A percentile compares a stretch with the other conserved stretches of the same genome.
phyloP scores from a whole-genome alignment of 2,888 invertebrate species.

The Ligdia adustata region DNA sequence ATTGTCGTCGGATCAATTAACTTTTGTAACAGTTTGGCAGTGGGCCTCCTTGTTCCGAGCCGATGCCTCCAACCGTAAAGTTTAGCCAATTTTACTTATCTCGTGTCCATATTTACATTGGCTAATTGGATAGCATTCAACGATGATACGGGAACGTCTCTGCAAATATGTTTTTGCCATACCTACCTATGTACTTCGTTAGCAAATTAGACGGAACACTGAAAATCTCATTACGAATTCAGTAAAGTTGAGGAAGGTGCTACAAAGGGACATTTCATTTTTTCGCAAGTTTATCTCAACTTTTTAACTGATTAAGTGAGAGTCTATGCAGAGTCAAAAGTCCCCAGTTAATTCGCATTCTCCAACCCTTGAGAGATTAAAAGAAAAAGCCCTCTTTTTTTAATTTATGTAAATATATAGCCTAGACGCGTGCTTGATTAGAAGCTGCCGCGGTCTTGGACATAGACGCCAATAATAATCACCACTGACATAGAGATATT shows the following conservation, averaged over 20 bases:
- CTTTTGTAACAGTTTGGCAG: slow-evolving; percentile 52
- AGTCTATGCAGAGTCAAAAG: slow-evolving; percentile 10
- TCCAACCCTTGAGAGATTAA: slow-evolving; percentile 14
- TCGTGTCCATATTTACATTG: slow-evolving; percentile 38
- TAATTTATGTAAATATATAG: no score
- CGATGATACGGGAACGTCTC: slow-evolving; percentile 18
- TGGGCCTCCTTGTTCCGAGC: slow-evolving; percentile 44
- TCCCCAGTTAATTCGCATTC: slow-evolving; percentile 12
- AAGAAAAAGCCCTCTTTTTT: no score
- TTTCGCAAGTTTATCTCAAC: slow-evolving; percentile 14
- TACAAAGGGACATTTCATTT: slow-evolving; percentile 6
- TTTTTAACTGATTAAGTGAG: slow-evolving; percentile 16
- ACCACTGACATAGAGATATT: no score
- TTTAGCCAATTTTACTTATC: slow-evolving; percentile 43
- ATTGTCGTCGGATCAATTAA: slow-evolving; percentile 56
- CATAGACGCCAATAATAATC: no score
- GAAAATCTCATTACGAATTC: slow-evolving; percentile 11
- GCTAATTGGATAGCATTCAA: slow-evolving; percentile 34
- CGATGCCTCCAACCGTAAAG: slow-evolving; percentile 43
- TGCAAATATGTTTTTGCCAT: no score
- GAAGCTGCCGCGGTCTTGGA: slow-evolving; percentile 7
- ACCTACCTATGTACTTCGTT: slow-evolving; percentile 2
- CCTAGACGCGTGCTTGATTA: no score
- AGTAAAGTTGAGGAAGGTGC: slow-evolving; percentile 3
- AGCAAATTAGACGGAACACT: slow-evolving; percentile 5